These are phyloP conservation scores for Nyctalus aviator DNA, from an alignment of 2,797 vertebrate genomes.

Conservation along the genomic window DNA sequence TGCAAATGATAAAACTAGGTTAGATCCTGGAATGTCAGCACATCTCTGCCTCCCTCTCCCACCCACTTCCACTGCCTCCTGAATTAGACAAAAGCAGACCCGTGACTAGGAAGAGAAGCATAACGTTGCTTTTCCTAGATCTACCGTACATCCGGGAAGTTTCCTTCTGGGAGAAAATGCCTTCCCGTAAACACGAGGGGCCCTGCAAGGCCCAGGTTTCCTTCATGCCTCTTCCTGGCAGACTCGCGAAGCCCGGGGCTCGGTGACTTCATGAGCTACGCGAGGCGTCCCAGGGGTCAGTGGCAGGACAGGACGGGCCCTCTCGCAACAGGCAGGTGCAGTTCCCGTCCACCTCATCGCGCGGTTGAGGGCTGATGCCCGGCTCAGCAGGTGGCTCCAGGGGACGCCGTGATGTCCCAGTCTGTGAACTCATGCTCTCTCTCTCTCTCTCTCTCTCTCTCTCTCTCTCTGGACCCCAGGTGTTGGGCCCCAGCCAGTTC, in stretches of 20 bases:
- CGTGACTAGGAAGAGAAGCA: neutral
- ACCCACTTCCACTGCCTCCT: neutral
- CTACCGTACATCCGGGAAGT: neutral
- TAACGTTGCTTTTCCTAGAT: neutral
- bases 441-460: neutral
- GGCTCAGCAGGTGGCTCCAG: rapidly evolving
- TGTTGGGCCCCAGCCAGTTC: constrained; percentile 88
- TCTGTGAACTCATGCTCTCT: constrained; percentile 27
- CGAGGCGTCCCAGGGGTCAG: rapidly evolving
- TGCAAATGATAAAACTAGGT: neutral
- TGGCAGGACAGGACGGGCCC: neutral
- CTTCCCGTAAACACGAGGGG: too few species aligned
- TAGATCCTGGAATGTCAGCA: neutral
- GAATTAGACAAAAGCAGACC: neutral
- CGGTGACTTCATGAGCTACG: neutral
- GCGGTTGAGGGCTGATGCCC: neutral
- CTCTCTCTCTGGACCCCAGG: constrained; percentile 82
- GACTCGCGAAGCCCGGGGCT: neutral
- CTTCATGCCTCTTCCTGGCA: neutral
- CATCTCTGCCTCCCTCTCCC: neutral
- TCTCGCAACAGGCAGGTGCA: neutral
- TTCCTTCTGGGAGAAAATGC: neutral
- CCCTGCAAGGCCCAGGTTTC: neutral
- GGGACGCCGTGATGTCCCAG: neutral
- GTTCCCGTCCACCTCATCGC: neutral